Evolutionary conservation across 1,140 invertebrate genomes (phyloP).

Genomic region (Sminthurinus signatus): DNA sequence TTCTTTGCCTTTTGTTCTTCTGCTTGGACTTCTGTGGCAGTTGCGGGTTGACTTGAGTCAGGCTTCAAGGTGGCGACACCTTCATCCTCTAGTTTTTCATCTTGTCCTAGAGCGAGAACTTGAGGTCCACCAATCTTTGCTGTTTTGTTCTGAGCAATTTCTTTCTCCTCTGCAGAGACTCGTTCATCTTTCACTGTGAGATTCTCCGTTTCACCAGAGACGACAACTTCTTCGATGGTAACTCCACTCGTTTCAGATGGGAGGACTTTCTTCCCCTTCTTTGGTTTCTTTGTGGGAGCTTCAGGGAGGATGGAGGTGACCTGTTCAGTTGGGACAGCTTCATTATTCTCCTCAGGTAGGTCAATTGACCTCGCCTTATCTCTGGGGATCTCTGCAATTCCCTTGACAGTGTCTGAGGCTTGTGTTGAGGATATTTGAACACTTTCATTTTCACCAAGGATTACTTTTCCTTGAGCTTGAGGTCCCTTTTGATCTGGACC

Average conservation of each 20-base stretch:
- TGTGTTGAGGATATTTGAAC: neutral
- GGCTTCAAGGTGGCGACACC: neutral
- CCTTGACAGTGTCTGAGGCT: neutral
- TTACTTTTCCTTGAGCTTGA: conserved; percentile 3
- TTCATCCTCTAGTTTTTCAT: neutral
- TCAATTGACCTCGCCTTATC: neutral
- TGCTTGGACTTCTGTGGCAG: neutral
- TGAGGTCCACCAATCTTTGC: neutral
- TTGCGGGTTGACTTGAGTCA: neutral
- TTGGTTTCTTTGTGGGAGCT: neutral
- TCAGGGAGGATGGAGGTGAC: neutral
- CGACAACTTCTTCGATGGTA: neutral
- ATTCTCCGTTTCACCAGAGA: neutral
- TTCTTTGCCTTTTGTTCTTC: neutral
- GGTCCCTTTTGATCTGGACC: neutral
- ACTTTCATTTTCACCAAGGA: neutral
- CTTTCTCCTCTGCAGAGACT: neutral
- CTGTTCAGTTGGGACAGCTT: neutral
- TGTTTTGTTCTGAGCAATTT: neutral
- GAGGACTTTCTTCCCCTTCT: neutral
- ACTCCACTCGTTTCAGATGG: neutral
- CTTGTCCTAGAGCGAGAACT: neutral
- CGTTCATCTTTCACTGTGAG: neutral
- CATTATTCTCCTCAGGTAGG: neutral
- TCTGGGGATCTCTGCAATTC: neutral